Conservation (phyloP, 1,140 invertebrate species). For the Calosoma granatense region DNA sequence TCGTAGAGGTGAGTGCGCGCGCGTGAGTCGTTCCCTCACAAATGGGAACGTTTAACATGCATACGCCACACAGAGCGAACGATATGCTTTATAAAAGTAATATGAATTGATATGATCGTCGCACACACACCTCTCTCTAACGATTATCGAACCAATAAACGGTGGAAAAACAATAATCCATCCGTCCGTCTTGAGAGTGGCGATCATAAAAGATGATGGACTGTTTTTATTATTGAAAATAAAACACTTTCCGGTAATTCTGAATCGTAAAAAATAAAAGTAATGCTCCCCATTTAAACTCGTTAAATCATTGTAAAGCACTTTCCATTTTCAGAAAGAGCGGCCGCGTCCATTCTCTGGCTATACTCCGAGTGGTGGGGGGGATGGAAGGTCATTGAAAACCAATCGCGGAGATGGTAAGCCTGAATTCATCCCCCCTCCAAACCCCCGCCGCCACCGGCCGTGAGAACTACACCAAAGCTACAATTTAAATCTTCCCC, state of each 20-base stretch:
- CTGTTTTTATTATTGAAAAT: constrained; percentile 17
- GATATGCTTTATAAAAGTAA: too few species aligned
- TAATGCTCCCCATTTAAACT: constrained; percentile 17
- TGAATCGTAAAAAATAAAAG: constrained; percentile 19
- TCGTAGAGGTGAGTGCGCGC: too few species aligned
- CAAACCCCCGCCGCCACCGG: too few species aligned
- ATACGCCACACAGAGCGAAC: too few species aligned
- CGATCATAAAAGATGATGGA: constrained; percentile 21
- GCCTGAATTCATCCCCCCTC: too few species aligned
- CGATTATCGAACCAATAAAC: too few species aligned
- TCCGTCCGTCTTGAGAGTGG: background rate
- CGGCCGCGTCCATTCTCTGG: too few species aligned
- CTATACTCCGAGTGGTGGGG: constrained; percentile 9
- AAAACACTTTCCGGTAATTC: constrained; percentile 20
- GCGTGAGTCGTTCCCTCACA: too few species aligned
- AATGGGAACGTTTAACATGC: too few species aligned
- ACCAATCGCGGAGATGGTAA: constrained; percentile 17
- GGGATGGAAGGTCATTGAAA: constrained; percentile 16
- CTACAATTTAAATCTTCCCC: constrained; percentile 6
- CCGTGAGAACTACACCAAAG: background rate
- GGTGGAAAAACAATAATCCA: too few species aligned
- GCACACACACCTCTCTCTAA: too few species aligned
- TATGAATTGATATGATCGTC: too few species aligned
- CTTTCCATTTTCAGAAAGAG: constrained; percentile 18
- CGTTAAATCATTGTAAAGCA: constrained; percentile 22